Percentiles rank a stretch among this genome's conserved stretches.
phyloP scores from a whole-genome alignment of 1,140 invertebrate genomes.

The Drosophila orosa region DNA sequence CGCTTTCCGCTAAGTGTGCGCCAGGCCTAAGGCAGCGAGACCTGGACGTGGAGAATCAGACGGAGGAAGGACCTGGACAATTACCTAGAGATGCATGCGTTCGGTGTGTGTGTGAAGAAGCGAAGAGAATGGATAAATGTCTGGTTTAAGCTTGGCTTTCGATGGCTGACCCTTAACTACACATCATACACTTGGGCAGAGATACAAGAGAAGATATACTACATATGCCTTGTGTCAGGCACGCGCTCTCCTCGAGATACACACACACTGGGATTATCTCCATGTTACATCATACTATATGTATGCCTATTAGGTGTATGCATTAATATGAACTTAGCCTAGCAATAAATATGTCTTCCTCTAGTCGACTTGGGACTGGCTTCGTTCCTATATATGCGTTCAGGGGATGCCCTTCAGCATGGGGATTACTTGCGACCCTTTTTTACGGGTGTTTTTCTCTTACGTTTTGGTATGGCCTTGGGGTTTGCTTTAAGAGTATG shows the following conservation, averaged over 20 bases:
- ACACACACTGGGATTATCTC: slow-evolving; percentile 33
- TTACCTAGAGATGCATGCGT: slow-evolving; percentile 22
- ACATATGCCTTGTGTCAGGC: slow-evolving; percentile 47
- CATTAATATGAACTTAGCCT: slow-evolving; percentile 72
- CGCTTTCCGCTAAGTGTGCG: no score
- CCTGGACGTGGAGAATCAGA: slow-evolving; percentile 13
- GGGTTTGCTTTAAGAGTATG: not conserved
- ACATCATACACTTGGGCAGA: slow-evolving; percentile 23
- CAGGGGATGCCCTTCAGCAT: slow-evolving; percentile 26
- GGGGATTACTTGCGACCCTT: slow-evolving; percentile 35
- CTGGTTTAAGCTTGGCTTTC: slow-evolving; percentile 66
- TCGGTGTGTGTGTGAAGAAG: slow-evolving; percentile 4
- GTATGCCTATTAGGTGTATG: slow-evolving; percentile 54
- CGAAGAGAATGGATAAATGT: slow-evolving; percentile 32
- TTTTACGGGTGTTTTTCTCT: slow-evolving; percentile 13
- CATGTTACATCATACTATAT: slow-evolving; percentile 14
- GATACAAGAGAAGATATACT: slow-evolving; percentile 27
- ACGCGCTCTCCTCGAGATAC: slow-evolving; percentile 59
- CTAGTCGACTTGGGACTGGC: slow-evolving; percentile 6
- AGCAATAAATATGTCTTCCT: slow-evolving; percentile 70
- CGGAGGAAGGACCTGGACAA: slow-evolving; percentile 13
- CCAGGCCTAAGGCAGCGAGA: slow-evolving; percentile 1
- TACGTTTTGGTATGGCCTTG: slow-evolving; percentile 4
- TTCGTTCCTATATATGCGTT: slow-evolving; percentile 2
- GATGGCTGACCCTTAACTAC: slow-evolving; percentile 55